Conservation (phyloP, 2,113 vertebrate species). For the Phylloscopus trochilus region DNA sequence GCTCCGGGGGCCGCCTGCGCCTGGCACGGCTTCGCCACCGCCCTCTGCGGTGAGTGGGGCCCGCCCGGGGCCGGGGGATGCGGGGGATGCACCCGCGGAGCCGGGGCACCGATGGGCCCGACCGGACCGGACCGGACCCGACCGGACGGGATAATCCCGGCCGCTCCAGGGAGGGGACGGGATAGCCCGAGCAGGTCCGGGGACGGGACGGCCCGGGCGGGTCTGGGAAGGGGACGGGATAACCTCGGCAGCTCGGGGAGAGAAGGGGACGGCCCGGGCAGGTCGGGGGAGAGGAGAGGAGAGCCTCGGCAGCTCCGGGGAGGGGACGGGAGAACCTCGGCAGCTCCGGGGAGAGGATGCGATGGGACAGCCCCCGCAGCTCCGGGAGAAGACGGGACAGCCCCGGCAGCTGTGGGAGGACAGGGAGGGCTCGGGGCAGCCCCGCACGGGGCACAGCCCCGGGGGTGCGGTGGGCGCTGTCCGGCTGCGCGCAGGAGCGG, state of each 20-base stretch:
- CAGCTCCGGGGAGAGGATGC: neutral
- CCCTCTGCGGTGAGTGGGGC: constrained; percentile 78
- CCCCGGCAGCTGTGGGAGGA: no score
- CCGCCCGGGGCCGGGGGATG: no score
- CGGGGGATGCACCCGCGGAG: neutral
- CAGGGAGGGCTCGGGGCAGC: neutral
- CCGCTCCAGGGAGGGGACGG: no score
- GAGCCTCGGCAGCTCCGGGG: fast-evolving
- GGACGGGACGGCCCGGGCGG: neutral
- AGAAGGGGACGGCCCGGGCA: fast-evolving
- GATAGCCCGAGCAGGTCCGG: neutral
- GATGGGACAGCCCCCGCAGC: no score
- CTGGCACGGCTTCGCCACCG: constrained; percentile 84
- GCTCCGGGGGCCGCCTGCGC: constrained; percentile 67
- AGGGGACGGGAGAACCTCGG: no score
- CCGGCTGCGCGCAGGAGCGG: neutral
- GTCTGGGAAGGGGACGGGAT: neutral
- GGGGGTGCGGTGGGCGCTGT: neutral
- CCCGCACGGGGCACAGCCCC: neutral
- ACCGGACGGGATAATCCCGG: neutral
- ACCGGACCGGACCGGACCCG: no score
- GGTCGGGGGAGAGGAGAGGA: fast-evolving
- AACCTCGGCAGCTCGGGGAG: neutral
- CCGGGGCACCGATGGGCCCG: neutral
- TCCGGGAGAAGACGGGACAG: fast-evolving